Evolutionary conservation across 2,888 invertebrate species (phyloP).

Genomic region (Dysmachus trigonus): DNA sequence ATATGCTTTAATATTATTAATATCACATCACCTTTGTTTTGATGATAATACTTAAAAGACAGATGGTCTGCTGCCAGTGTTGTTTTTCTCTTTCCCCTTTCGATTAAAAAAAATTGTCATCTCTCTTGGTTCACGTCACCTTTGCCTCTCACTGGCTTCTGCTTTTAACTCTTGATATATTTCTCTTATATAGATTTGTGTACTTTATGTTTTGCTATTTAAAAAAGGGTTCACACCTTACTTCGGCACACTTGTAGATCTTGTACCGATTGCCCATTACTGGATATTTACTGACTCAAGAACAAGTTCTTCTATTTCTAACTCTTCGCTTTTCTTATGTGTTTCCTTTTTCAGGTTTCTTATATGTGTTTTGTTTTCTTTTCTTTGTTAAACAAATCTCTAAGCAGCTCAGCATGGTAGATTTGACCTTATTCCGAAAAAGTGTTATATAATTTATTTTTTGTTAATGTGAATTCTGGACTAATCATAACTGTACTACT

Average conservation of each 20-base stretch:
- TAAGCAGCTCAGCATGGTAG: neutral
- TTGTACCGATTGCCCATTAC: neutral
- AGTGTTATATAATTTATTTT: slow-evolving; percentile 89
- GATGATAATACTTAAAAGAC: slow-evolving; percentile 53
- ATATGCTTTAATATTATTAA: slow-evolving; percentile 56
- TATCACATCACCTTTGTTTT: slow-evolving; percentile 63
- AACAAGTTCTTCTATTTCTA: neutral
- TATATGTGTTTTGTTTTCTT: slow-evolving; percentile 60
- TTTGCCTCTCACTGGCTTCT: slow-evolving; percentile 52
- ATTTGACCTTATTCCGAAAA: slow-evolving; percentile 64
- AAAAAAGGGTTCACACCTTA: neutral
- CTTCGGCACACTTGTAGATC: neutral
- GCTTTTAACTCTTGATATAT: slow-evolving; percentile 39
- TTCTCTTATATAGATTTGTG: slow-evolving; percentile 48
- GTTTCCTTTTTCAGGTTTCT: neutral
- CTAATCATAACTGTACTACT: slow-evolving; percentile 89
- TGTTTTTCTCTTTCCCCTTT: slow-evolving; percentile 43
- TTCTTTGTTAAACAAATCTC: slow-evolving; percentile 15
- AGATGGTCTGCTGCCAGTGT: slow-evolving; percentile 48
- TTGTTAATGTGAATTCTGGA: slow-evolving; percentile 86
- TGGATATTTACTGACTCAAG: neutral
- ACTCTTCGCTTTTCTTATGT: slow-evolving; percentile 47
- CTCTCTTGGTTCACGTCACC: slow-evolving; percentile 36
- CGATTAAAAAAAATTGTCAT: slow-evolving; percentile 41
- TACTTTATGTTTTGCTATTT: neutral